Evolutionary conservation across 2,113 vertebrate species (phyloP), one percentile per base, ranked within the genome.

Genomic region (Paradisaea rubra): DNA sequence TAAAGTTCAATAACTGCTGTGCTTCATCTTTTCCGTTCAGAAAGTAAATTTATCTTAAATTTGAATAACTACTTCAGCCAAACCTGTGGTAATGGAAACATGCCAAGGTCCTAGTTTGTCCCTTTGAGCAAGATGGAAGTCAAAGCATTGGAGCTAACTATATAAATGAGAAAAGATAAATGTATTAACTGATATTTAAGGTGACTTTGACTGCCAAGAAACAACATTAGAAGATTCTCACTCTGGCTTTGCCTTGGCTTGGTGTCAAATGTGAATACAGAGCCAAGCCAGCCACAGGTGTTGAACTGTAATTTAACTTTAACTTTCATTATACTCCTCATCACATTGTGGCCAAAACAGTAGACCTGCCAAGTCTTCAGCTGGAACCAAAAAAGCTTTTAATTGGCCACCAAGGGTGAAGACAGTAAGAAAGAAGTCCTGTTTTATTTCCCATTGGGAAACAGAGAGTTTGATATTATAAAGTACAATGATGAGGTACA

Each of bases 271-370:
- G 69, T 85, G 59, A 73, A 74, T 73, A 94, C 8, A 68, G 37
- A 91, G 93, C 56, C 85, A 95, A 97, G 44, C n/a, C 54, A 95
- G 95, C 82, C 60, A 61, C 84, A 95, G 35, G 92, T 88, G 91
- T 20, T 88, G 54, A 77, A 93, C 77, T 86, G 83, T 54, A 54
- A 94, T 83, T 94, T 97, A 70, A 94, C 94, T 88, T 65, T 83
- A 94, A 92, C 70, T 96, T 97, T 94, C 72, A 94, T 95, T 90
- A 90, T 63, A 56, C 13, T 91, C 27, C 49, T 83, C 85, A 74
- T 68, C 82, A 93, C 37, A 59, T 13, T 42, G 50, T 86, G 64
- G 41, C 42, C 70, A 96, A 78, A 30, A 87, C 28, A 54, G 17
- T 42, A 87, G 68, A 93, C 45, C 13, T 83, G 89, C 93, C 91